Evolutionary conservation across 1,140 invertebrate genomes (phyloP).

Genomic region (Bombus huntii): DNA sequence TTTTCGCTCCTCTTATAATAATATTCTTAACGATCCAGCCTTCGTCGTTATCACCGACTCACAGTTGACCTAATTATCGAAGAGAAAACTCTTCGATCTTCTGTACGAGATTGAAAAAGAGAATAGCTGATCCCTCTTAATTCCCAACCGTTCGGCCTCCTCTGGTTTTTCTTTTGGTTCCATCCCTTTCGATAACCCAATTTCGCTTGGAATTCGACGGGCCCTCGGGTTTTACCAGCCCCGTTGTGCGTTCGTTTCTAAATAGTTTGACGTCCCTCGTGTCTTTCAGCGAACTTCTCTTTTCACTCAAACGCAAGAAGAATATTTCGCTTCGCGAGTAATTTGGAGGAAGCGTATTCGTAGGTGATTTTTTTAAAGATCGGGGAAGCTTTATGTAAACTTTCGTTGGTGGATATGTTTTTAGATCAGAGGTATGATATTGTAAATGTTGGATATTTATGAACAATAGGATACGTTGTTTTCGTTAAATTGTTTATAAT

Average conservation of each 20-base stretch:
- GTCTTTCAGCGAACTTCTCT: background rate
- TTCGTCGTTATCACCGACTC: background rate
- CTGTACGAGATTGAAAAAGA: conserved; percentile 28
- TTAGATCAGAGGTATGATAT: background rate
- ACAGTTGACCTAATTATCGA: background rate
- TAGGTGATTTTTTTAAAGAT: background rate
- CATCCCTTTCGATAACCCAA: background rate
- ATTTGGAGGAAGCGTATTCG: background rate
- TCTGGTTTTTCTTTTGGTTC: background rate
- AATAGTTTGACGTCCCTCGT: background rate
- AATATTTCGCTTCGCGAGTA: background rate
- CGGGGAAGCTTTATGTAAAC: too few relatives aligned
- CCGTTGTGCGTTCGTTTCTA: background rate
- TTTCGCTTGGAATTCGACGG: background rate
- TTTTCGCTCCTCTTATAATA: background rate
- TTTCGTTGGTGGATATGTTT: too few relatives aligned
- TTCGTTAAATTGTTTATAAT: background rate
- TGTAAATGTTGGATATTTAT: background rate
- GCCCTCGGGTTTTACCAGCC: background rate
- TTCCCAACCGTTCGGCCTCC: conserved; percentile 1
- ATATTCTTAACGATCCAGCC: background rate
- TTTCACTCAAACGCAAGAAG: background rate
- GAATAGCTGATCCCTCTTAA: conserved; percentile 19
- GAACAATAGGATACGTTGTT: background rate
- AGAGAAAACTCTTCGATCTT: background rate